These are phyloP conservation scores for Nymphalis polychloros DNA, from an alignment of 2,888 invertebrate species.

Conservation along the genomic window DNA sequence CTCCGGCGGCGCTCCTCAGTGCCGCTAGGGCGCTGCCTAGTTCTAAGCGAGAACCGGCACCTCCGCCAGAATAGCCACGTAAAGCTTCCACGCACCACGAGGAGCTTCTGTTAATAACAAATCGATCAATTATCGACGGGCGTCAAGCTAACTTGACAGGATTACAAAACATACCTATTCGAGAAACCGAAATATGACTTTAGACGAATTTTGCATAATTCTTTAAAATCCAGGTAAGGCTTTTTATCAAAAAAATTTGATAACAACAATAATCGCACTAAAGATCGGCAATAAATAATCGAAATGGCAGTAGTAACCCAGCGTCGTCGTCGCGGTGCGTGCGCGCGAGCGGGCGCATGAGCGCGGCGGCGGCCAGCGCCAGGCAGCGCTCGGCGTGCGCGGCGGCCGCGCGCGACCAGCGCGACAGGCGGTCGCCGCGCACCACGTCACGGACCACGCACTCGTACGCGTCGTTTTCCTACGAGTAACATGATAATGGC, in stretches of 20 bases:
- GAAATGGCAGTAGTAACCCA: conserved; percentile 44
- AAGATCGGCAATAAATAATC: neutral
- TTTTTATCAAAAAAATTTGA: neutral
- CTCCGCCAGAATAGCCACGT: conserved; percentile 92
- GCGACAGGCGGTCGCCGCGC: conserved; percentile 71
- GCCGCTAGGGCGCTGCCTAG: conserved; percentile 92
- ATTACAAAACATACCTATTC: too few species aligned
- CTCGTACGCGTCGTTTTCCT: conserved; percentile 74
- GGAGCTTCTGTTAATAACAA: conserved; percentile 56
- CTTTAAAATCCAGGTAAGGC: neutral
- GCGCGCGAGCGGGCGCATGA: conserved; percentile 52
- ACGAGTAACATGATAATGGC: neutral
- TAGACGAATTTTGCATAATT: neutral
- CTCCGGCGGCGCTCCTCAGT: conserved; percentile 87
- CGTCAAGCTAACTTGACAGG: neutral
- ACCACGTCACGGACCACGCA: conserved; percentile 74
- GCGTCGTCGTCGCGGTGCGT: conserved; percentile 64
- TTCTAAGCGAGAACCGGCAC: conserved; percentile 90
- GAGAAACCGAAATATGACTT: too few species aligned
- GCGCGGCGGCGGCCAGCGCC: conserved; percentile 73
- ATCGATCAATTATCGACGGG: neutral
- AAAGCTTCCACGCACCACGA: conserved; percentile 97
- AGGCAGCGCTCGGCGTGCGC: conserved; percentile 74
- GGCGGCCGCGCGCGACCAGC: conserved; percentile 70
- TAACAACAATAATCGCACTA: neutral